Conservation (phyloP, 2,113 vertebrate genomes). For the Dryoscopus gambensis region DNA sequence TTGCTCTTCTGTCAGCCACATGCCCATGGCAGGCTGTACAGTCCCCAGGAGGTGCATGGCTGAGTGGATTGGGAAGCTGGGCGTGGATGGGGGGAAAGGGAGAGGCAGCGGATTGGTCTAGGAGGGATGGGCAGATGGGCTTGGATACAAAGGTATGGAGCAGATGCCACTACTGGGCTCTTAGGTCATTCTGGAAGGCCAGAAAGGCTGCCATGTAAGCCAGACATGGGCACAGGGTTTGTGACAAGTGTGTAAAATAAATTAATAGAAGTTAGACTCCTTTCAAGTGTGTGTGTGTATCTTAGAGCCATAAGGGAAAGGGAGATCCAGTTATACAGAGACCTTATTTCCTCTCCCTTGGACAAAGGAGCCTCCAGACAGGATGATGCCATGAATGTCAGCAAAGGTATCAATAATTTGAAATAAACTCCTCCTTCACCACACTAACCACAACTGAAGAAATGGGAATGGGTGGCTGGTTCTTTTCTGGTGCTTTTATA, state of each 20-base stretch:
- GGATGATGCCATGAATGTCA: not conserved
- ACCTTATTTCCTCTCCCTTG: not conserved
- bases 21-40: rapidly evolving
- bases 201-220: not conserved
- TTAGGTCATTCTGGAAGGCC: not conserved
- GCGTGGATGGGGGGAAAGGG: rapidly evolving
- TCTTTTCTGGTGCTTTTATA: not conserved
- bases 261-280: not conserved
- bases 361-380: not conserved
- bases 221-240: not conserved
- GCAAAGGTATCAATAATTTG: not conserved
- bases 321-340: not conserved
- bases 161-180: not conserved
- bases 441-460: not conserved
- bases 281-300: not conserved
- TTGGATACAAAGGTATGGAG: not conserved
- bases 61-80: not conserved
- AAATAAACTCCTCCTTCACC: not conserved
- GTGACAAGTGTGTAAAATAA: not conserved
- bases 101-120: not conserved
- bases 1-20: rapidly evolving
- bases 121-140: not conserved
- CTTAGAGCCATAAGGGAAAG: not conserved
- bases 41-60: not conserved
- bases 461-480: not conserved